Conservation (phyloP, 2,888 invertebrate genomes). For the Conchocele bisecta region DNA sequence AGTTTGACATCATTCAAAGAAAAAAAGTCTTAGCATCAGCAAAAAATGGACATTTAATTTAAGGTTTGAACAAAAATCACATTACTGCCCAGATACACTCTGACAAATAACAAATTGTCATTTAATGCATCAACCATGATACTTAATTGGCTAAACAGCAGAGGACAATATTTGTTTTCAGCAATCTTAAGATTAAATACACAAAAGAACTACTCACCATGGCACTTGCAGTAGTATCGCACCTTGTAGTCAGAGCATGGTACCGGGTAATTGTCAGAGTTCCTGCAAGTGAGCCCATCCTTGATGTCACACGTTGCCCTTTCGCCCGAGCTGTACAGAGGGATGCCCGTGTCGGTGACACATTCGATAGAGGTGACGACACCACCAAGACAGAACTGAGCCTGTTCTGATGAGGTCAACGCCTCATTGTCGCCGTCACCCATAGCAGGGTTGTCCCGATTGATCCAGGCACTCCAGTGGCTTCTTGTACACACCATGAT, state of each 20-base stretch:
- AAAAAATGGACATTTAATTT: no score
- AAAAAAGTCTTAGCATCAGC: no score
- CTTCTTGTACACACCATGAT: slow-evolving; percentile 39
- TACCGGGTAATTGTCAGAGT: slow-evolving; percentile 63
- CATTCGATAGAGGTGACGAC: slow-evolving; percentile 76
- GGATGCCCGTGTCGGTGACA: slow-evolving; percentile 62
- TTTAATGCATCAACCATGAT: no score
- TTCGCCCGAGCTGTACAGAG: slow-evolving; percentile 67
- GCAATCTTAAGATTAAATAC: no score
- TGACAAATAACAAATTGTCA: no score
- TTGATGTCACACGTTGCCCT: slow-evolving; percentile 84
- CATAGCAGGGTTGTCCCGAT: slow-evolving; percentile 66
- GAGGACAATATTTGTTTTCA: no score
- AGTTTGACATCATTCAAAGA: no score
- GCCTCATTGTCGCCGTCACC: slow-evolving; percentile 68
- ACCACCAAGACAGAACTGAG: slow-evolving; percentile 68
- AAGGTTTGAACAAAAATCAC: no score
- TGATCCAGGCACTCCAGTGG: slow-evolving; percentile 69
- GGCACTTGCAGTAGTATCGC: slow-evolving; percentile 84
- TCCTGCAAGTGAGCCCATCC: slow-evolving; percentile 88
- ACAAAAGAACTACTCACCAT: slow-evolving; percentile 56
- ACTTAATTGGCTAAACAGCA: no score
- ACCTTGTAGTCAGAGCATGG: slow-evolving; percentile 78
- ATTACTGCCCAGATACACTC: no score
- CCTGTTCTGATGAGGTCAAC: slow-evolving; percentile 50